A percentile compares a stretch with the other conserved stretches of the same genome.
phyloP scores from a whole-genome alignment of 2,113 vertebrate genomes.

The Tinamus guttatus region DNA sequence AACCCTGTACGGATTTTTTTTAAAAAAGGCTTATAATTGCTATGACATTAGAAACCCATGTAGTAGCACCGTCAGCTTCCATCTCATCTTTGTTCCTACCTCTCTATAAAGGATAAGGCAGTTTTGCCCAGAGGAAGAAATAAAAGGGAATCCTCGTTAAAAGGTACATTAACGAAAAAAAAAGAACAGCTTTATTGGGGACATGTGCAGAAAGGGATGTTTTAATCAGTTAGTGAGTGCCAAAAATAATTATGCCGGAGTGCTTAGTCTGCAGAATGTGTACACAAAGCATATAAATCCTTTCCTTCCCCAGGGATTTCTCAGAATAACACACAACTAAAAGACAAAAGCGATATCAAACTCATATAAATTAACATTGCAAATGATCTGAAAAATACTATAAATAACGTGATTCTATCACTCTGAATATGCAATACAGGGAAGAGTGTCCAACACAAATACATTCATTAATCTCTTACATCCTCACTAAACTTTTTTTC shows the following conservation, averaged over 20 bases:
- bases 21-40: constrained; percentile 66
- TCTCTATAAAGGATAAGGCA: constrained; percentile 76
- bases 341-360: constrained; percentile 93
- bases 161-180: constrained; percentile 78
- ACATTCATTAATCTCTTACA: constrained; percentile 87
- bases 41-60: constrained; percentile 69
- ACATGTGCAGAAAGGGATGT: constrained; percentile 76
- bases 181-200: constrained; percentile 77
- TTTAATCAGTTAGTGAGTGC: constrained; percentile 87
- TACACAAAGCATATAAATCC: constrained; percentile 95
- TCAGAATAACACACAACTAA: constrained; percentile 90
- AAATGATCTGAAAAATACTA: constrained; percentile 94
- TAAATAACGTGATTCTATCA: constrained; percentile 93
- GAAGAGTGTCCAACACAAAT: constrained; percentile 90
- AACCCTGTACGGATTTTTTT: constrained; percentile 47
- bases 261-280: constrained; percentile 93
- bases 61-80: constrained; percentile 66
- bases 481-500: constrained; percentile 85
- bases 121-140: constrained; percentile 82
- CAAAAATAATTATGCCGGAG: constrained; percentile 95
- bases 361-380: constrained; percentile 97
- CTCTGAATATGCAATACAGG: constrained; percentile 81
- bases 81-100: constrained; percentile 77
- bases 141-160: constrained; percentile 81
- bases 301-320: constrained; percentile 88